Percentiles rank a stretch among this genome's conserved stretches.
Evolutionary conservation across 2,113 vertebrate genomes (phyloP).

Genomic region (Pseudonaja textilis): DNA sequence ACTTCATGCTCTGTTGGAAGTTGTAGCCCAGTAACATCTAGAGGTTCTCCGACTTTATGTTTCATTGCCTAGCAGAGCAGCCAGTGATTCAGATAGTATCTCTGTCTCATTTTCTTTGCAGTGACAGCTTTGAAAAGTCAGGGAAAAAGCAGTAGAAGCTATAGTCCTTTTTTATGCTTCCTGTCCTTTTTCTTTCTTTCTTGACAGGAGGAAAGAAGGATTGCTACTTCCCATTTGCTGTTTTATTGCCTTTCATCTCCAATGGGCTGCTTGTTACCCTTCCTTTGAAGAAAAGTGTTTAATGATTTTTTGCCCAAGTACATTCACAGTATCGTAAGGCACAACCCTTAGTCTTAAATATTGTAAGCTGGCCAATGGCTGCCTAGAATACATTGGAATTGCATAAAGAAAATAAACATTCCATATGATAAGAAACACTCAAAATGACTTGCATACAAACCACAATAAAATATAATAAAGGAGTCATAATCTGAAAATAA

Average conservation of each 20-base stretch:
- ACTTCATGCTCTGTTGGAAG: not conserved
- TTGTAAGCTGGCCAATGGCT: not conserved
- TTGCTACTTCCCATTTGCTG: not conserved
- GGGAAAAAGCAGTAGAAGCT: not conserved
- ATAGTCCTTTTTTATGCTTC: not conserved
- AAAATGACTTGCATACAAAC: not conserved
- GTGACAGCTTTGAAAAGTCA: not conserved
- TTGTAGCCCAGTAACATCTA: not conserved
- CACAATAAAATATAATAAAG: slow-evolving; percentile 1
- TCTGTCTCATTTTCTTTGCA: not conserved
- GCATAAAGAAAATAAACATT: not conserved
- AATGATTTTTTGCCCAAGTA: not conserved
- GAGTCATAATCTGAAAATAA: not conserved
- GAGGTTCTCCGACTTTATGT: not conserved
- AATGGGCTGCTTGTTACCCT: not conserved
- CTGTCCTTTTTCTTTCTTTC: not conserved
- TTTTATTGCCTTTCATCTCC: not conserved
- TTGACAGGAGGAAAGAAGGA: not conserved
- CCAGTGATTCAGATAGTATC: not conserved
- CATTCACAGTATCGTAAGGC: not conserved
- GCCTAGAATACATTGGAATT: not conserved
- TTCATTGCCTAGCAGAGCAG: not conserved
- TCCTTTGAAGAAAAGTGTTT: not conserved
- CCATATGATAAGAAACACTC: not conserved
- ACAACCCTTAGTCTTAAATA: not conserved